A percentile compares a stretch with the other conserved stretches of the same genome.
Evolutionary conservation across 1,140 invertebrate species (phyloP).

Genomic region (Megalopta genalis): DNA sequence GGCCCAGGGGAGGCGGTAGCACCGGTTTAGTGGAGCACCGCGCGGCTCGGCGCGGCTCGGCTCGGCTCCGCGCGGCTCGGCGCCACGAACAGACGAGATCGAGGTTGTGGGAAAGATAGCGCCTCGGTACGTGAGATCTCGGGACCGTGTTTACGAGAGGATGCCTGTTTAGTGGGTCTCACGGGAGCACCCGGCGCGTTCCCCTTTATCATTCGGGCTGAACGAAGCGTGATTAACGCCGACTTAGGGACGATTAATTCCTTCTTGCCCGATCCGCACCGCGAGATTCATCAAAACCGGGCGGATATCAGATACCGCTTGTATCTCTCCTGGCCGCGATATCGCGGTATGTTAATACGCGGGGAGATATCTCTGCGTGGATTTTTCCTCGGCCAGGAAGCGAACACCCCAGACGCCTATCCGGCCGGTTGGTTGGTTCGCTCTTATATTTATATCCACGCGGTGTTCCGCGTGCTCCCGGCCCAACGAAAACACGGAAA

Average conservation of each 20-base stretch:
- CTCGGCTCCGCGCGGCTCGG: too few relatives aligned
- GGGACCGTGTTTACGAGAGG: slow-evolving; percentile 57
- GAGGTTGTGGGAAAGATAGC: slow-evolving; percentile 76
- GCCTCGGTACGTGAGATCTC: slow-evolving; percentile 49
- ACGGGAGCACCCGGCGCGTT: slow-evolving; percentile 55
- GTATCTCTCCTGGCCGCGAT: too few relatives aligned
- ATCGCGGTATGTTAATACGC: neutral
- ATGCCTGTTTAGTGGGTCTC: slow-evolving; percentile 62
- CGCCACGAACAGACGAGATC: slow-evolving; percentile 29
- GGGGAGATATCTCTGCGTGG: too few relatives aligned
- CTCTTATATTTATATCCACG: neutral
- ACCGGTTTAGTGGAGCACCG: slow-evolving; percentile 55
- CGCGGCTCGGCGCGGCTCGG: too few relatives aligned
- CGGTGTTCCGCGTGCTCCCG: neutral
- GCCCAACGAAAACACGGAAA: neutral
- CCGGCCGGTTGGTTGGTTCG: neutral
- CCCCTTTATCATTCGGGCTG: slow-evolving; percentile 73
- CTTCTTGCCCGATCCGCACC: neutral
- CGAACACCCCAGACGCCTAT: neutral
- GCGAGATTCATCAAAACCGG: neutral
- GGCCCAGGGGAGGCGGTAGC: slow-evolving; percentile 64
- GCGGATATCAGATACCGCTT: neutral
- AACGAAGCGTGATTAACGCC: slow-evolving; percentile 59
- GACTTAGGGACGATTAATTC: slow-evolving; percentile 6
- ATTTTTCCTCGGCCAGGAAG: neutral